These are phyloP conservation scores for Mormyrus lacerda DNA, from an alignment of 2,113 vertebrate genomes.

Conservation along the genomic window DNA sequence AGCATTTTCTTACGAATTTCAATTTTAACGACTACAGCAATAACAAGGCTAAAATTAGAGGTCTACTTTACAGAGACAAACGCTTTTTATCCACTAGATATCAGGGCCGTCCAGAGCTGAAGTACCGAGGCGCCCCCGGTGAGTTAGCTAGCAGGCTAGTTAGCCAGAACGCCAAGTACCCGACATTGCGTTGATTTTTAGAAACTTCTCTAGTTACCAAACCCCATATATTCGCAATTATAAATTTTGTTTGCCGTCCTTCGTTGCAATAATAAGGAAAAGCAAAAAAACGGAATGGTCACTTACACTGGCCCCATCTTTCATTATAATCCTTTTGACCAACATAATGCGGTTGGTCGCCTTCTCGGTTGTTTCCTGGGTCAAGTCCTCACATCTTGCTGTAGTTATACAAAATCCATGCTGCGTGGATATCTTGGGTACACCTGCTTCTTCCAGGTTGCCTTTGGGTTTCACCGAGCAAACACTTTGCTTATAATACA, in stretches of 20 bases:
- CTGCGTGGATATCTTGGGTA: conserved; percentile 58
- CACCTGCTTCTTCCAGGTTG: conserved; percentile 57
- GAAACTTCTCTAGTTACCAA: not conserved
- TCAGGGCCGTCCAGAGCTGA: not conserved
- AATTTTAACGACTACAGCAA: not conserved
- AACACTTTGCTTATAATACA: not conserved
- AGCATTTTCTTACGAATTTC: not conserved
- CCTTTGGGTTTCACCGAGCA: conserved; percentile 27
- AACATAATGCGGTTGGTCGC: conserved; percentile 55
- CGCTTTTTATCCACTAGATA: not conserved
- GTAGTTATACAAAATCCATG: conserved; percentile 58
- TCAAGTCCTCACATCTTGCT: conserved; percentile 55
- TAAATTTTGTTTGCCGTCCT: not conserved
- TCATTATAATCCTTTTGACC: conserved; percentile 67
- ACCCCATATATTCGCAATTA: not conserved
- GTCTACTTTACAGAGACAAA: not conserved
- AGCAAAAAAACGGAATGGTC: not conserved
- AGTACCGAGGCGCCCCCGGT: not conserved
- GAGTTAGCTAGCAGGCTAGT: not conserved
- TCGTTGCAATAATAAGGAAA: not conserved
- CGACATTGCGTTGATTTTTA: not conserved
- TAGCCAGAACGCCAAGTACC: not conserved
- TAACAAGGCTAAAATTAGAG: too few relatives aligned
- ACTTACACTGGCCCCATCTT: conserved; percentile 60
- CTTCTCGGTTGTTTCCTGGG: conserved; percentile 41